These are phyloP conservation scores for Hoplostethus mediterraneus DNA, from an alignment of 2,797 vertebrate species.

Conservation along the genomic window DNA sequence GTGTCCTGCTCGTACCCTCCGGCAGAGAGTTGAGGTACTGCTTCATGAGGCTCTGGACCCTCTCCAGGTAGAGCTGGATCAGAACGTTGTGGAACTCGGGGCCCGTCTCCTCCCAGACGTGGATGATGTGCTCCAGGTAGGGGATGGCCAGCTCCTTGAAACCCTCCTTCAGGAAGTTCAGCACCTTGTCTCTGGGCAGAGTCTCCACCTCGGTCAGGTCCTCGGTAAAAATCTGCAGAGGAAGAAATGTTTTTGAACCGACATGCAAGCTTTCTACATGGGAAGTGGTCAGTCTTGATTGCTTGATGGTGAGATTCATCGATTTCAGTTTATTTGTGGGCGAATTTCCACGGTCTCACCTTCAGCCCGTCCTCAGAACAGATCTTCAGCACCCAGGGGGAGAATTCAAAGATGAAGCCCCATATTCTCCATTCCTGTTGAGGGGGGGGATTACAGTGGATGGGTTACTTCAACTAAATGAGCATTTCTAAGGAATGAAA, in stretches of 20 bases:
- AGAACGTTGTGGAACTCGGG: slow-evolving; percentile 96
- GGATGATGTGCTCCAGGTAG: slow-evolving; percentile 96
- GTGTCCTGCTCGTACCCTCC: slow-evolving; percentile 81
- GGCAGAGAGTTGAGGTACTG: slow-evolving; percentile 92
- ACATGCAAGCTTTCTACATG: neutral
- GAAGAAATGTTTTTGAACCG: slow-evolving; percentile 2
- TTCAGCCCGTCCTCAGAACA: slow-evolving; percentile 97
- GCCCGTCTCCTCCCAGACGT: slow-evolving; percentile 92
- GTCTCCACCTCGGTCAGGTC: slow-evolving; percentile 96
- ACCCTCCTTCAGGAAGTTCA: slow-evolving; percentile 93
- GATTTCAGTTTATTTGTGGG: too few species aligned
- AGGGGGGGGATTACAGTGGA: slow-evolving; percentile 3
- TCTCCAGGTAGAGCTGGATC: slow-evolving; percentile 96
- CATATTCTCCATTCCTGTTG: slow-evolving; percentile 92
- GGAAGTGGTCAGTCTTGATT: neutral
- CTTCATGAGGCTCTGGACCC: slow-evolving; percentile 96
- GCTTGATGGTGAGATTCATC: too few species aligned
- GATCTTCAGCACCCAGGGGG: slow-evolving; percentile 95
- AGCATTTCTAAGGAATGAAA: neutral
- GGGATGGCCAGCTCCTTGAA: slow-evolving; percentile 94
- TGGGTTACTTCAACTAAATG: neutral
- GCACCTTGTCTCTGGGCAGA: slow-evolving; percentile 92
- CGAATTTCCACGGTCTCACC: slow-evolving; percentile 72
- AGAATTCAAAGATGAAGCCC: slow-evolving; percentile 96
- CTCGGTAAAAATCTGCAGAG: slow-evolving; percentile 95